These are phyloP conservation scores for Ostrea edulis DNA, from an alignment of 1,140 invertebrate species.

Conservation along the genomic window DNA sequence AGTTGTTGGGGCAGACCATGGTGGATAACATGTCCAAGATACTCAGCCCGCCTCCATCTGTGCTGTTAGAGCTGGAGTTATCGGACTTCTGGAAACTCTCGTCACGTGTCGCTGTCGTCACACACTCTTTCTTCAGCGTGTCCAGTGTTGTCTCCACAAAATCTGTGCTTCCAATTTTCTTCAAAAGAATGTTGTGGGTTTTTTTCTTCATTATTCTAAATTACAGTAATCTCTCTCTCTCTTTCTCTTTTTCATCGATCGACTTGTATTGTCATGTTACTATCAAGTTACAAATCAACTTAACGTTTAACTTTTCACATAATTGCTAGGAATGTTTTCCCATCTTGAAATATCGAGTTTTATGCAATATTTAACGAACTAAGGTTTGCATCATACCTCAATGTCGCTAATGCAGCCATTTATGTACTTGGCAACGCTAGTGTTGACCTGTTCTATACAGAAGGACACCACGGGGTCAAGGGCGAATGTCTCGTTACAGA, in stretches of 20 bases:
- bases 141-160: not conserved
- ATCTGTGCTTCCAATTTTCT: not conserved
- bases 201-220: too few relatives aligned
- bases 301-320: too few relatives aligned
- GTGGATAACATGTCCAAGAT: not conserved
- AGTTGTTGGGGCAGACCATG: not conserved
- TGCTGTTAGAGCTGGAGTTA: slow-evolving; percentile 1
- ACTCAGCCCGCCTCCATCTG: not conserved
- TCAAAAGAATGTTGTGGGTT: not conserved
- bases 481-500: not conserved
- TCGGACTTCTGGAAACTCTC: slow-evolving; percentile 10
- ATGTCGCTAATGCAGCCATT: slow-evolving; percentile 13
- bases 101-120: slow-evolving; percentile 8
- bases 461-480: not conserved
- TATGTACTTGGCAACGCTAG: not conserved
- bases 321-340: too few relatives aligned
- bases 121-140: not conserved
- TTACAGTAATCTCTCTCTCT: too few relatives aligned
- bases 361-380: too few relatives aligned
- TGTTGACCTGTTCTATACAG: slow-evolving; percentile 15
- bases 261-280: too few relatives aligned
- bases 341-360: too few relatives aligned
- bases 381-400: not conserved
- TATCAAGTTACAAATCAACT: too few relatives aligned
- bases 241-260: too few relatives aligned